Conservation (phyloP, 2,797 vertebrate species). For the Centroberyx gerrardi region DNA sequence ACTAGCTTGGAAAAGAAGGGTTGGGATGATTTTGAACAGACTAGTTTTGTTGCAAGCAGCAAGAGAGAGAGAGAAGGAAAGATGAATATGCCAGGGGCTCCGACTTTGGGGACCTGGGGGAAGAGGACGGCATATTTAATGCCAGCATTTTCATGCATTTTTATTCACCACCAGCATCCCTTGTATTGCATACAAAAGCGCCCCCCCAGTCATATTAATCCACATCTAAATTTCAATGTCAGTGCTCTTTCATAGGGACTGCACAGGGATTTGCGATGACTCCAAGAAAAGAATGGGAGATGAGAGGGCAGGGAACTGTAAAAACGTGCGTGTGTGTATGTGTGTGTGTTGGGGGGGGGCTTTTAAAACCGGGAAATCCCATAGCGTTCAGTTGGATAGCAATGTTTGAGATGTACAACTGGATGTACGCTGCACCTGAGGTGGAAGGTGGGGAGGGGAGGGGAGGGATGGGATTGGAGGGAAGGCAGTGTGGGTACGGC, state of each 20-base stretch:
- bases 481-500: not conserved
- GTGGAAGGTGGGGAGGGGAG: not conserved
- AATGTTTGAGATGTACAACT: conserved; percentile 17
- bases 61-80: conserved; percentile 36
- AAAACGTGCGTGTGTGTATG: conserved; percentile 16
- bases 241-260: conserved; percentile 60
- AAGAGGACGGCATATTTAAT: conserved; percentile 65
- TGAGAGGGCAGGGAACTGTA: conserved; percentile 31
- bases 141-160: conserved; percentile 71
- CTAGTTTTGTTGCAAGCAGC: conserved; percentile 37
- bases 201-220: conserved; percentile 70
- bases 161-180: conserved; percentile 61
- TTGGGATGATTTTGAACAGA: conserved; percentile 33
- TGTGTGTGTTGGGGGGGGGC: conserved; percentile 2
- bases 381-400: conserved; percentile 9
- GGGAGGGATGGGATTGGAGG: not conserved
- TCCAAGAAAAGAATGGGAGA: conserved; percentile 44
- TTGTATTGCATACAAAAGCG: conserved; percentile 67
- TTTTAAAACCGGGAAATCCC: conserved; percentile 26
- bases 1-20: conserved; percentile 23
- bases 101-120: conserved; percentile 30
- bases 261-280: conserved; percentile 62
- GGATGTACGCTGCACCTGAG: conserved; percentile 20
- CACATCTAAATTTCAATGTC: conserved; percentile 75
- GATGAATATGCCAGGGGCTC: conserved; percentile 56